Evolutionary conservation across 2,888 invertebrate genomes (phyloP), one percentile per base, ranked within the genome.

Genomic region (Erebia aethiops): DNA sequence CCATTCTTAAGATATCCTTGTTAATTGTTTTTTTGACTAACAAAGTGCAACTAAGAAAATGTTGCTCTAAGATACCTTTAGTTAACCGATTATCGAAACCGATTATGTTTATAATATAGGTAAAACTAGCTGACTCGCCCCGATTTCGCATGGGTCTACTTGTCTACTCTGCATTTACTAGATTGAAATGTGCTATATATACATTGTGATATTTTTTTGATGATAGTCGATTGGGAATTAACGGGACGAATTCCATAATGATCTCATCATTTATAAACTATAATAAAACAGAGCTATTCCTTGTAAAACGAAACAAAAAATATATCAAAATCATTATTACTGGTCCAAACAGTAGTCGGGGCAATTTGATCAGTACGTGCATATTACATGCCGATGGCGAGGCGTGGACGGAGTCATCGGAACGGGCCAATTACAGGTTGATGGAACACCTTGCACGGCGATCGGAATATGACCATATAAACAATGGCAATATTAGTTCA

Each of bases 391-490:
- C 68, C 67, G 72, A 71, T 74, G 69, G 70, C 68, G 70, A 70
- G 61, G 63, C 69, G 70, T 74, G 75, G 74, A 68, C 61, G 69
- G 65, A 51, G 61, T 87, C 88, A 88, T 89, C 90, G 90, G 90
- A 89, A 89, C 84, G 76, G 78, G 78, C 81, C 90, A 87, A 91
- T 90, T 91, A 90, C 81, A 72, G 77, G 66, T 80, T 85, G 87
- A 88, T 86, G 82, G 86, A 87, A 89, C 90, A 88, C 90, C 90
- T 90, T 90, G 88, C 88, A 78, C 77, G 78, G 79, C 81, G 77
- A 71, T 70, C 73, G 63, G 69, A 70, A 63, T 74, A 74, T 67
- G 69, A 61, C 69, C 74, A 73, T 69, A 71, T 65, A 73, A 73
- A 73, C 74, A 74, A 74, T 73, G 69, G 62, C 62, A 74, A 69